A percentile compares a stretch with the other conserved stretches of the same genome.
Conservation (phyloP, 2,797 vertebrate species). For the Mionectes olivaceus region DNA sequence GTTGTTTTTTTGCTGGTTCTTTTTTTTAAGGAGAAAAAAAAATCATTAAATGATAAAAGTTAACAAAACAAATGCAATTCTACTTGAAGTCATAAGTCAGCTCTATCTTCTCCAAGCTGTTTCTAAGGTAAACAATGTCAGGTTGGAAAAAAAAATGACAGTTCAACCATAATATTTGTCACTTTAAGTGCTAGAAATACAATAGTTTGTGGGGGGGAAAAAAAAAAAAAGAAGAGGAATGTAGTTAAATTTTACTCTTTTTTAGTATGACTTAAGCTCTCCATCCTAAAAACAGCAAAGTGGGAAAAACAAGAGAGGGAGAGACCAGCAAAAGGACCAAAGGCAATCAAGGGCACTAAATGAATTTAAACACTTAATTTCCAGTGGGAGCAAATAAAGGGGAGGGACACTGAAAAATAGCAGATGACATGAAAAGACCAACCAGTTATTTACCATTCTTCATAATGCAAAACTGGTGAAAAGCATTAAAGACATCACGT, state of each 20-base stretch:
- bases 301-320: neutral
- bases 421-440: neutral
- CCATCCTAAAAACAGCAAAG: neutral
- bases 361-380: neutral
- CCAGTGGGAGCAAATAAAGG: neutral
- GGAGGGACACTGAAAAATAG: neutral
- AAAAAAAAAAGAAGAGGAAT: neutral
- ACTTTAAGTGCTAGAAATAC: neutral
- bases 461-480: neutral
- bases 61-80: neutral
- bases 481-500: neutral
- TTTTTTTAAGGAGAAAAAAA: rapidly evolving
- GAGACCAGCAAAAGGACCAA: neutral
- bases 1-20: neutral
- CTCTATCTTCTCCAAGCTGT: neutral
- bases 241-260: neutral
- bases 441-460: neutral
- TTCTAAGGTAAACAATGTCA: constrained; percentile 22
- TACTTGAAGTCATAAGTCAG: neutral
- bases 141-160: neutral
- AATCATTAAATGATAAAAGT: neutral
- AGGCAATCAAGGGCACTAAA: neutral
- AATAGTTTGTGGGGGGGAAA: neutral
- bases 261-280: neutral
- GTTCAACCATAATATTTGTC: neutral